A percentile compares a stretch with the other conserved stretches of the same genome.
Conservation (phyloP, 2,888 invertebrate genomes). For the Muscina levida region DNA sequence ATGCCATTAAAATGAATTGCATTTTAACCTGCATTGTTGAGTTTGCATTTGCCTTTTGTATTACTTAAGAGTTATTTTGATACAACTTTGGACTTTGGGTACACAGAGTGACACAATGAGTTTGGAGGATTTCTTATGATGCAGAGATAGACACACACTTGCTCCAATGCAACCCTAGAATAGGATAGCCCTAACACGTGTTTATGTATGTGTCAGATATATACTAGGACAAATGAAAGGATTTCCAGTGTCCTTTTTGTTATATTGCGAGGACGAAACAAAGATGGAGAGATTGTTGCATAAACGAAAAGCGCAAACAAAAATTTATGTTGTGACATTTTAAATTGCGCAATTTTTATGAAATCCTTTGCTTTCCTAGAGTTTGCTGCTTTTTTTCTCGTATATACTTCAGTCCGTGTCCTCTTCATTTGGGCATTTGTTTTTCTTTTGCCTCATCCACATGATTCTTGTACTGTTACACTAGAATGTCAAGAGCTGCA, state of each 20-base stretch:
- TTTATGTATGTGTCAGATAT: background rate
- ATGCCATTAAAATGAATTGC: background rate
- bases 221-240: slow-evolving; percentile 12
- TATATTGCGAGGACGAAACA: background rate
- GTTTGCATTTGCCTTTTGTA: background rate
- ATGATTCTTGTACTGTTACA: slow-evolving; percentile 45
- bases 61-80: background rate
- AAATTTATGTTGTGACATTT: slow-evolving; percentile 80
- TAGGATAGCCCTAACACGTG: background rate
- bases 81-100: background rate
- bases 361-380: slow-evolving; percentile 75
- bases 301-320: slow-evolving; percentile 74
- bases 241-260: background rate
- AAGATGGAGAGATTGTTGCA: slow-evolving; percentile 67
- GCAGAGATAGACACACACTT: background rate
- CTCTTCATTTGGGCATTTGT: slow-evolving; percentile 49
- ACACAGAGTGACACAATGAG: background rate
- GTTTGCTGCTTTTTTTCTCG: slow-evolving; percentile 56
- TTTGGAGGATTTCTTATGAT: background rate
- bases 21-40: background rate
- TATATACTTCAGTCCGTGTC: slow-evolving; percentile 37
- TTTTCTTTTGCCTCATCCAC: slow-evolving; percentile 33
- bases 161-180: background rate
- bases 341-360: slow-evolving; percentile 80
- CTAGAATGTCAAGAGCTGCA: slow-evolving; percentile 55